Evolutionary conservation across 2,113 vertebrate genomes (phyloP).

Genomic region (Paradoxurus hermaphroditus): DNA sequence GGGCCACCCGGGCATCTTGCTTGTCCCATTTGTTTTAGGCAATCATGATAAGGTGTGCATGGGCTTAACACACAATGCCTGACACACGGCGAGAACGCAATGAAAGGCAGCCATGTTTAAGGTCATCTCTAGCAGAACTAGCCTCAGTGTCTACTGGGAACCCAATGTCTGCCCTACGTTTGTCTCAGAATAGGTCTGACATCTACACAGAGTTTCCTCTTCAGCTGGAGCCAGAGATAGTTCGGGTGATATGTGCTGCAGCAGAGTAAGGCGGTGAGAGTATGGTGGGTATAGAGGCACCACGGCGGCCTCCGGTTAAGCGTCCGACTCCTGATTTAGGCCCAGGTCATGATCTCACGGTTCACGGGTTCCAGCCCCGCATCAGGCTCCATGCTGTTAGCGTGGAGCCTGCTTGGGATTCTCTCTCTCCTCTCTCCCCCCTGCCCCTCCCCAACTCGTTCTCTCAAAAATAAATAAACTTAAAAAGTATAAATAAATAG

Average conservation of each 20-base stretch:
- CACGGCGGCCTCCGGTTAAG: too few species aligned
- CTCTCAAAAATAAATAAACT: too few species aligned
- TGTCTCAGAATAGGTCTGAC: not conserved
- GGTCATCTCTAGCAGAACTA: not conserved
- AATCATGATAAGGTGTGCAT: not conserved
- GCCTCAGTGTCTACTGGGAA: not conserved
- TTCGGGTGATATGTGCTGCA: too few species aligned
- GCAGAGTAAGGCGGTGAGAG: not conserved
- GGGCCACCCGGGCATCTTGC: too few species aligned
- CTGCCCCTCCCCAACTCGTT: too few species aligned
- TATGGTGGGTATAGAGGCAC: not conserved
- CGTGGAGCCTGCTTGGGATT: too few species aligned
- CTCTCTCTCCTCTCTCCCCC: too few species aligned
- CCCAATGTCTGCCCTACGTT: not conserved
- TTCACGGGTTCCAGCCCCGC: too few species aligned
- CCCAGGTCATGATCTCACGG: too few species aligned
- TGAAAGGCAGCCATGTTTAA: not conserved
- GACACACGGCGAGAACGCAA: not conserved
- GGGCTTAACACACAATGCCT: not conserved
- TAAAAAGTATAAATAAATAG: too few species aligned
- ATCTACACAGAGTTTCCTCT: not conserved
- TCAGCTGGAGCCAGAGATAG: not conserved
- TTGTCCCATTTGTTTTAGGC: not conserved
- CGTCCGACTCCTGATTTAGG: too few species aligned
- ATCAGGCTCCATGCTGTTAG: too few species aligned